Base-by-base conservation (phyloP, 2,888 invertebrate genomes). In the Malthinus flaveolus region DNA sequence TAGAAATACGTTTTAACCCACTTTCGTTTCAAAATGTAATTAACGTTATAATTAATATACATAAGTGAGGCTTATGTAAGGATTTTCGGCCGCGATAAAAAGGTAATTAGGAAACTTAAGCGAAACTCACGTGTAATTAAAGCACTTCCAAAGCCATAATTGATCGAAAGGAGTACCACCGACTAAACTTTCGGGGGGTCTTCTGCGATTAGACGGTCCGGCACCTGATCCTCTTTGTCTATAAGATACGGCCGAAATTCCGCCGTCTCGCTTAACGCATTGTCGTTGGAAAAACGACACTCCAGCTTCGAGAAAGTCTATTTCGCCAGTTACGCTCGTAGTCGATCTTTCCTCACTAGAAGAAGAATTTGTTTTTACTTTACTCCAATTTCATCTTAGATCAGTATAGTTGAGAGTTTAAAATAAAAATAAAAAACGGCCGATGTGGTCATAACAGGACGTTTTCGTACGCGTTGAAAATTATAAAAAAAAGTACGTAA, bases 81-180 rank as follows among this genome's bases (percentile, higher is more conserved):
- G 23, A 23, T 23, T 23, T 39, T 39, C 39, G 39, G 11, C 5
- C 10, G 12, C 37, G 13, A 37, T 39, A 9, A 6, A 15, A 39
- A 39, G 39, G 15, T 6, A 8, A 12, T 11, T 8, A 11, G 13
- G 13, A 13, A 8, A 1, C 12, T 13, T 37, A 8, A 31, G 7
- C 11, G 35, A 11, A 32, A 71, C 76, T 75, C 66, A 87, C 87
- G 85, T 85, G 67, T 86, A 86, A 71, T 86, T 87, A 68, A 86
- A 86, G 67, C 87, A 87, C 62, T 84, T 84, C 86, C 87, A 87
- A 77, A 86, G 81, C 87, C 87, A 87, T 0, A 87, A 79, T 12
- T 85, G 78, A 62, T 87, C 86, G 60, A 84, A 82, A 0, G 81
- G 74, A 0, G 84, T 81, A 1, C 84, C 84, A 6, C 85, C 82